These are phyloP conservation scores for Oceanodroma tethys DNA, from an alignment of 2,113 vertebrate species.

Conservation along the genomic window DNA sequence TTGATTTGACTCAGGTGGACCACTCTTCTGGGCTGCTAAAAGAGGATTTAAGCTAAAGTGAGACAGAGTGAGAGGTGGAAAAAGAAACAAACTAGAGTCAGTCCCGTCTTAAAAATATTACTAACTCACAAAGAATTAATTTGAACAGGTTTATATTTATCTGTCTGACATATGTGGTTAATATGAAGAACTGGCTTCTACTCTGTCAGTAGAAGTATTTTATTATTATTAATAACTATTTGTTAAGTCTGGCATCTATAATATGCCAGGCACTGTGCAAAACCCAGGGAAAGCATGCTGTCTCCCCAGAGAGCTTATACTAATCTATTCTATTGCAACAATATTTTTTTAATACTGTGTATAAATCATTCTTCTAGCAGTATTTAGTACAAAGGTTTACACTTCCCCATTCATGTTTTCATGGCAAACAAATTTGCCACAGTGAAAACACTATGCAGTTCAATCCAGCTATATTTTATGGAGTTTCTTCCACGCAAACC, in stretches of 20 bases:
- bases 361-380: background rate
- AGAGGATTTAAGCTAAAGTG: background rate
- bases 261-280: background rate
- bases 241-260: constrained; percentile 15
- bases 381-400: background rate
- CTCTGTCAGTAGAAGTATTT: background rate
- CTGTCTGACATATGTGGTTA: background rate
- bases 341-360: background rate
- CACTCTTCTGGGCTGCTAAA: background rate
- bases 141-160: constrained; percentile 3
- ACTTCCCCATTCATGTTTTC: background rate
- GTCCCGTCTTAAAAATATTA: background rate
- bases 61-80: background rate
- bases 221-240: constrained; percentile 15
- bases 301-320: background rate
- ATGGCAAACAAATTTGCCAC: background rate
- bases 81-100: background rate
- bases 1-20: background rate
- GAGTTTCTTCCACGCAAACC: background rate
- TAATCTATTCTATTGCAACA: background rate
- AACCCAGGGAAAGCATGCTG: background rate
- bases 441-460: background rate
- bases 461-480: background rate
- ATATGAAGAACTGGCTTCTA: background rate
- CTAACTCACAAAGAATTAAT: background rate